Conservation (phyloP, 2,888 invertebrate species). For the Agrenia bidenticulata region DNA sequence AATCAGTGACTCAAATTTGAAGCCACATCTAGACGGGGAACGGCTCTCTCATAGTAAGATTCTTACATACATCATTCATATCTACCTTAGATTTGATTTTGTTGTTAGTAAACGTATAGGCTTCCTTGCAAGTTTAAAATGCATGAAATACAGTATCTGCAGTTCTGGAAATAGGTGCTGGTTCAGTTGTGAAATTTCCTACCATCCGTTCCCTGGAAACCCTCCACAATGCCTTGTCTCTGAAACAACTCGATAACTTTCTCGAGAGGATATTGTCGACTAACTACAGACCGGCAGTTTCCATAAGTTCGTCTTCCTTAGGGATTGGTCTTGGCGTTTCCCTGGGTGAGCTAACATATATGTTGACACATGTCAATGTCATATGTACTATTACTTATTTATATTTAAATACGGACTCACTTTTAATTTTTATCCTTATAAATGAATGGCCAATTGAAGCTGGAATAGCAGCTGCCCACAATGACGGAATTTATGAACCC, state of each 20-base stretch:
- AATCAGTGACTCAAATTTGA: slow-evolving; percentile 8
- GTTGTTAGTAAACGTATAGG: no score
- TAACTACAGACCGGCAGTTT: slow-evolving; percentile 44
- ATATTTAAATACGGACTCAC: no score
- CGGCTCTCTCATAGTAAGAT: slow-evolving; percentile 3
- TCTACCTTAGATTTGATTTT: no score
- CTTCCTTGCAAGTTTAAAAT: not conserved
- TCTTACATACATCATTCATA: no score
- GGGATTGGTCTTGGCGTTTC: not conserved
- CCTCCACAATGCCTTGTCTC: slow-evolving; percentile 91
- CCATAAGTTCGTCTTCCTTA: slow-evolving; percentile 22
- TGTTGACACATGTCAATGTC: no score
- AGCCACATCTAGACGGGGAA: not conserved
- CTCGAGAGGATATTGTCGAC: slow-evolving; percentile 46
- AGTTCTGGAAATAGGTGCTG: slow-evolving; percentile 24
- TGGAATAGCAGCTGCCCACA: no score
- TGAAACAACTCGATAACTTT: slow-evolving; percentile 77
- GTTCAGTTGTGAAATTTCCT: slow-evolving; percentile 76
- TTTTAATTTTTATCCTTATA: no score
- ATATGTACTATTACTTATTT: no score
- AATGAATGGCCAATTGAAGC: no score
- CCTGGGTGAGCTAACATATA: no score
- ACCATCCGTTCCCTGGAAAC: slow-evolving; percentile 96
- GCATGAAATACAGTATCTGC: not conserved
- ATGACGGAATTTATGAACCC: no score